A percentile compares a stretch with the other conserved stretches of the same genome.
Evolutionary conservation across 2,888 invertebrate genomes (phyloP).

Genomic region (Arrhopalites spinosus): DNA sequence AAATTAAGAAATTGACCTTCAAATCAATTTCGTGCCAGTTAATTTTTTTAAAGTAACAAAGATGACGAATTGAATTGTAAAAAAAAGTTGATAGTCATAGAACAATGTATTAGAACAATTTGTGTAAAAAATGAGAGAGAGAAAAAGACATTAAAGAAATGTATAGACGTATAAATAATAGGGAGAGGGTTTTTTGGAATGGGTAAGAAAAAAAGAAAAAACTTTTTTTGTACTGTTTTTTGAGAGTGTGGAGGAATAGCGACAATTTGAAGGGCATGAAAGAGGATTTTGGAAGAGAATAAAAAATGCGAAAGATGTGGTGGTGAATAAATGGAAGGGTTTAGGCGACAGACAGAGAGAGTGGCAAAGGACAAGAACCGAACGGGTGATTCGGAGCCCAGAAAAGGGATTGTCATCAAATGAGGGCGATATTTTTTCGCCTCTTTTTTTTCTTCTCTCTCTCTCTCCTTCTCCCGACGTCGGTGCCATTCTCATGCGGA

Average conservation of each 20-base stretch:
- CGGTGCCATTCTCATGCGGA: slow-evolving; percentile 48
- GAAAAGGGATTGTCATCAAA: slow-evolving; percentile 41
- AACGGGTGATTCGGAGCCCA: slow-evolving; percentile 36
- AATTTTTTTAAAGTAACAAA: too few species aligned
- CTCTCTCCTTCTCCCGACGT: slow-evolving; percentile 26
- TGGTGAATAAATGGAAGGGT: slow-evolving; percentile 35
- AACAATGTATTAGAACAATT: too few species aligned
- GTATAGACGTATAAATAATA: too few species aligned
- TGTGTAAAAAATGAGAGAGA: too few species aligned
- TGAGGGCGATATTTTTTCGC: slow-evolving; percentile 41
- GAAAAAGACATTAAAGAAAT: too few species aligned
- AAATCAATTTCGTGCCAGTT: too few species aligned
- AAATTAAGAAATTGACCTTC: too few species aligned
- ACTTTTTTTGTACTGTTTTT: too few species aligned
- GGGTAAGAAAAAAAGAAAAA: too few species aligned
- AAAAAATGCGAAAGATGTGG: slow-evolving; percentile 30
- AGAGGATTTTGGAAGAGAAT: slow-evolving; percentile 24
- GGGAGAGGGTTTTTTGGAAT: too few species aligned
- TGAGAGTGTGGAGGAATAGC: slow-evolving; percentile 5
- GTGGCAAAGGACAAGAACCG: slow-evolving; percentile 37
- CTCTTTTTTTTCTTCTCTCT: slow-evolving; percentile 19
- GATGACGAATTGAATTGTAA: too few species aligned
- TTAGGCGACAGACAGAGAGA: slow-evolving; percentile 33
- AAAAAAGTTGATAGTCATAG: too few species aligned
- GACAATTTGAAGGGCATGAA: slow-evolving; percentile 17